These are phyloP conservation scores for Pemphredon lugubris DNA, from an alignment of 2,888 invertebrate genomes.

Conservation along the genomic window DNA sequence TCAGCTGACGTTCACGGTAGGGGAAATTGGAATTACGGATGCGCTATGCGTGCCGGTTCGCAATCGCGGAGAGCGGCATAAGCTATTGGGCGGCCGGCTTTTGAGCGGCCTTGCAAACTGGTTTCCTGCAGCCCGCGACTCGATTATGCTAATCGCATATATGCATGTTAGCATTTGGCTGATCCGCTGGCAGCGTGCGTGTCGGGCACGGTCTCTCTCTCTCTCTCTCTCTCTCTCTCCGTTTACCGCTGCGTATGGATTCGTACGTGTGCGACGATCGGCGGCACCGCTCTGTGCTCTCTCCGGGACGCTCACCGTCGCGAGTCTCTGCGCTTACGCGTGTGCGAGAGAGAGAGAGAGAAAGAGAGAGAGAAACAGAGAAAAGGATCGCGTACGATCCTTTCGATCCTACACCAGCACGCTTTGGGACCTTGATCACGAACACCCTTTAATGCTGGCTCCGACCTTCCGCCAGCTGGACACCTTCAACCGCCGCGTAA, in stretches of 20 bases:
- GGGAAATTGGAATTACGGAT: slow-evolving; percentile 73
- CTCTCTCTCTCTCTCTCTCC: slow-evolving; percentile 45
- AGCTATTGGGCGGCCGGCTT: slow-evolving; percentile 73
- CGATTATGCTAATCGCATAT: slow-evolving; percentile 80
- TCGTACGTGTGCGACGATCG: neutral
- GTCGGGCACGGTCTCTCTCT: too few relatives aligned
- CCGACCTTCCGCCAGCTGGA: slow-evolving; percentile 62
- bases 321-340: too few relatives aligned
- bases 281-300: neutral
- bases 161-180: slow-evolving; percentile 75
- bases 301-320: too few relatives aligned
- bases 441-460: slow-evolving; percentile 62
- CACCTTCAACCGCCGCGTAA: slow-evolving; percentile 58
- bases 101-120: slow-evolving; percentile 80
- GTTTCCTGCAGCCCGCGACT: slow-evolving; percentile 76
- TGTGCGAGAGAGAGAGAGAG: too few relatives aligned
- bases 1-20: slow-evolving; percentile 66
- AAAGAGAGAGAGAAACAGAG: neutral
- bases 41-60: slow-evolving; percentile 69
- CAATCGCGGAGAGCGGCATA: slow-evolving; percentile 59
- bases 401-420: slow-evolving; percentile 36
- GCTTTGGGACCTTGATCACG: slow-evolving; percentile 57
- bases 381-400: slow-evolving; percentile 7
- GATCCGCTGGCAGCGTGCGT: slow-evolving; percentile 64
- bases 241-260: slow-evolving; percentile 57